Evolutionary conservation across 2,797 vertebrate genomes (phyloP).

Genomic region (Gambelia wislizenii): DNA sequence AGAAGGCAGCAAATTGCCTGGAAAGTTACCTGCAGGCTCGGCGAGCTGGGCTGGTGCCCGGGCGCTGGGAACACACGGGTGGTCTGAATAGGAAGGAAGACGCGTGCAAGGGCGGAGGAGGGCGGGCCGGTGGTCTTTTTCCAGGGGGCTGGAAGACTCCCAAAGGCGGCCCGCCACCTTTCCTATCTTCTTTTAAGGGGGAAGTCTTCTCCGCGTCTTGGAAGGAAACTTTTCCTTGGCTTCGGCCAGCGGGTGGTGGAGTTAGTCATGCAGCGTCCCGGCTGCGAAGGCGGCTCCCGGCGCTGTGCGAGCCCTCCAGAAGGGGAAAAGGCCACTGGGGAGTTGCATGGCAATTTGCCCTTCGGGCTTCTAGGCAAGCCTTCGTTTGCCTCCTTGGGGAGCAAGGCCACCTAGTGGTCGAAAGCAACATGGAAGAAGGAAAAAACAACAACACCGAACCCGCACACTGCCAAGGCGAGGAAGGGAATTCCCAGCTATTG

Average conservation of each 20-base stretch:
- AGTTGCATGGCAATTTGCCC: too few species aligned
- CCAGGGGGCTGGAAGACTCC: neutral
- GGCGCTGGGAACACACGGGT: too few species aligned
- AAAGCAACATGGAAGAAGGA: neutral
- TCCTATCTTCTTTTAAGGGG: too few species aligned
- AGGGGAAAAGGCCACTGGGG: neutral
- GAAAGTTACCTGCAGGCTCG: neutral
- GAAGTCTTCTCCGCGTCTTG: neutral
- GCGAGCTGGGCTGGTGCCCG: too few species aligned
- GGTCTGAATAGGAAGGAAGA: neutral
- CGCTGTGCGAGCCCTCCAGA: too few species aligned
- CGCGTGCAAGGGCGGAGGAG: neutral
- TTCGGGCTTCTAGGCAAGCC: too few species aligned
- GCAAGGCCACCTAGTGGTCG: constrained; percentile 10
- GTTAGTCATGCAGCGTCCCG: too few species aligned
- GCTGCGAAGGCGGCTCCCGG: too few species aligned
- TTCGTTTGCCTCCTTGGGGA: neutral
- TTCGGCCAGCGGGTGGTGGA: neutral
- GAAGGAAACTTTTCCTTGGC: neutral
- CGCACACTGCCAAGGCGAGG: neutral
- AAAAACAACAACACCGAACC: too few species aligned
- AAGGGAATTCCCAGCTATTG: too few species aligned
- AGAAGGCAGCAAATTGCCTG: neutral
- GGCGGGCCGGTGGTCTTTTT: too few species aligned
- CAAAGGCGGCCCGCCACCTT: too few species aligned